Conservation (phyloP, 2,113 vertebrate species). For the Rattus rattus region DNA sequence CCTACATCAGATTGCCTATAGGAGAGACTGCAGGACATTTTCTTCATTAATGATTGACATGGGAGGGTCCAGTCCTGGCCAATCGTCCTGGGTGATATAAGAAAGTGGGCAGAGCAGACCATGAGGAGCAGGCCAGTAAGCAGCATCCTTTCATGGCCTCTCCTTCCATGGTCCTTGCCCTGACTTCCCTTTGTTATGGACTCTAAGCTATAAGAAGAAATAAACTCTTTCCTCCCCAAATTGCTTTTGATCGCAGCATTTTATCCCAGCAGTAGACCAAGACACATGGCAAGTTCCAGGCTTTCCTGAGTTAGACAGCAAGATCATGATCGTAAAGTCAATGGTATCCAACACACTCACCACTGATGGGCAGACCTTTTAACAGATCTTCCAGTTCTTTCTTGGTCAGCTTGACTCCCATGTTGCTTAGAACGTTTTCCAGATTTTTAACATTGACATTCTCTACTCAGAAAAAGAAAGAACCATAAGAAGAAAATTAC, state of each 20-base stretch:
- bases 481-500: not conserved
- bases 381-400: conserved; percentile 55
- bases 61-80: not conserved
- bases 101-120: not conserved
- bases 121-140: not conserved
- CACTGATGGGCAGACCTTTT: conserved; percentile 6
- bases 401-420: conserved; percentile 46
- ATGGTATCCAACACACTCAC: conserved; percentile 36
- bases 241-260: not conserved
- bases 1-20: not conserved
- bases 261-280: not conserved
- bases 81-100: no score
- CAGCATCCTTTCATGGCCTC: not conserved
- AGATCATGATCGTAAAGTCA: not conserved
- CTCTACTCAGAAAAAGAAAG: conserved; percentile 44
- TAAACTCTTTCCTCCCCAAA: not conserved
- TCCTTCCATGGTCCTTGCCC: not conserved
- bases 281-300: not conserved
- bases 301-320: not conserved
- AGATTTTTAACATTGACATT: conserved; percentile 51
- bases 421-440: not conserved
- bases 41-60: not conserved
- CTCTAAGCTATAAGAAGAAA: not conserved
- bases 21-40: not conserved
- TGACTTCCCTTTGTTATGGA: not conserved